These are phyloP conservation scores for Pachycephus smyrnensis DNA, from an alignment of 2,888 invertebrate genomes.

Conservation along the genomic window DNA sequence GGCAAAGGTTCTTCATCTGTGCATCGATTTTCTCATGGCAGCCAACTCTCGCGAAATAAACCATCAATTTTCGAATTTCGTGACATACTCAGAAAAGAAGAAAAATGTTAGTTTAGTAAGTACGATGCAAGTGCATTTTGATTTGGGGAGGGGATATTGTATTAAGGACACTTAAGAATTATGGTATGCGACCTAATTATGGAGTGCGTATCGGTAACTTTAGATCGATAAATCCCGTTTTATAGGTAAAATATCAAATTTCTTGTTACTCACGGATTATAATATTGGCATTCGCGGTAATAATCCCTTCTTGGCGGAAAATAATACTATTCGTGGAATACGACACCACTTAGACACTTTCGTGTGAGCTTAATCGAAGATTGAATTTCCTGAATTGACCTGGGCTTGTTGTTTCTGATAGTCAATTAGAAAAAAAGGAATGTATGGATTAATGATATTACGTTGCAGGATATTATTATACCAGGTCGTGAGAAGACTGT, in stretches of 20 bases:
- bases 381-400: slow-evolving; percentile 60
- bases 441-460: slow-evolving; percentile 55
- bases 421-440: slow-evolving; percentile 45
- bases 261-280: slow-evolving; percentile 57
- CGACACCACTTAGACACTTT: slow-evolving; percentile 33
- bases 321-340: slow-evolving; percentile 60
- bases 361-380: slow-evolving; percentile 43
- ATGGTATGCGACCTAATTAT: slow-evolving; percentile 54
- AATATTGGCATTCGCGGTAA: slow-evolving; percentile 60
- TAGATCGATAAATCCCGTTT: slow-evolving; percentile 64
- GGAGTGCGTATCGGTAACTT: slow-evolving; percentile 58
- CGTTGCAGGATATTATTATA: slow-evolving; percentile 41
- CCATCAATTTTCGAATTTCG: slow-evolving; percentile 41
- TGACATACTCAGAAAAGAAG: background rate
- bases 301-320: slow-evolving; percentile 61
- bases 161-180: background rate
- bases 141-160: background rate
- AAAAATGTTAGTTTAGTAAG: background rate
- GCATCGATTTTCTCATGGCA: slow-evolving; percentile 50
- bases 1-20: slow-evolving; percentile 47
- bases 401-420: slow-evolving; percentile 56
- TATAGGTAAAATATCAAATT: slow-evolving; percentile 56
- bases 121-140: background rate
- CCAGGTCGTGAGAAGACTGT: background rate
- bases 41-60: slow-evolving; percentile 33